Percentiles rank a stretch among this genome's conserved stretches.
Evolutionary conservation across 2,888 invertebrate genomes (phyloP).

Genomic region (Marronus borbonicus): DNA sequence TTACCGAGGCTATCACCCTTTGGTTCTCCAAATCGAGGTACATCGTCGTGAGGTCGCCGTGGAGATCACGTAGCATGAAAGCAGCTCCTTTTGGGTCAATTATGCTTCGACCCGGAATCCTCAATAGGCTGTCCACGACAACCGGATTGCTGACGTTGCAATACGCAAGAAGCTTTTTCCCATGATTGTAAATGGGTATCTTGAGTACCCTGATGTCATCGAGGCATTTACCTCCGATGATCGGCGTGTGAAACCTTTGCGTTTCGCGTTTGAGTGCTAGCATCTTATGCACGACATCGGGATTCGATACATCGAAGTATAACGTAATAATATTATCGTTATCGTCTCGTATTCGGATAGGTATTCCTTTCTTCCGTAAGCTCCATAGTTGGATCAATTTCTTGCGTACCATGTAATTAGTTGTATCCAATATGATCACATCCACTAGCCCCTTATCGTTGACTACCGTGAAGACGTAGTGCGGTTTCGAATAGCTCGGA

Average conservation of each 20-base stretch:
- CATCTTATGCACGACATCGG: not conserved
- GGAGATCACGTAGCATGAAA: conserved; percentile 3
- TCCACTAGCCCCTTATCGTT: not conserved
- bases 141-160: conserved; percentile 19
- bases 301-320: not conserved
- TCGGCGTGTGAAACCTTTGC: not conserved
- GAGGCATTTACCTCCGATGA: not conserved
- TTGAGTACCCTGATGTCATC: not conserved
- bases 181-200: not conserved
- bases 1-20: conserved; percentile 12
- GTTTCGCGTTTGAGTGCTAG: not conserved
- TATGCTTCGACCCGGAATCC: not conserved
- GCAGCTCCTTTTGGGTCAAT: conserved; percentile 6
- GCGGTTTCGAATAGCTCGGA: not conserved
- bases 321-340: not conserved
- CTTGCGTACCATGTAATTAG: no score
- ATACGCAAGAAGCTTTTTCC: not conserved
- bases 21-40: conserved; percentile 19
- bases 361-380: not conserved
- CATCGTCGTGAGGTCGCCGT: not conserved
- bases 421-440: no score
- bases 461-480: conserved; percentile 12
- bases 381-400: not conserved
- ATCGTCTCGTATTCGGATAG: not conserved
- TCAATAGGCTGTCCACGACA: conserved; percentile 2